Base-by-base conservation (phyloP, 2,888 invertebrate genomes). In the Protonemura montana region DNA sequence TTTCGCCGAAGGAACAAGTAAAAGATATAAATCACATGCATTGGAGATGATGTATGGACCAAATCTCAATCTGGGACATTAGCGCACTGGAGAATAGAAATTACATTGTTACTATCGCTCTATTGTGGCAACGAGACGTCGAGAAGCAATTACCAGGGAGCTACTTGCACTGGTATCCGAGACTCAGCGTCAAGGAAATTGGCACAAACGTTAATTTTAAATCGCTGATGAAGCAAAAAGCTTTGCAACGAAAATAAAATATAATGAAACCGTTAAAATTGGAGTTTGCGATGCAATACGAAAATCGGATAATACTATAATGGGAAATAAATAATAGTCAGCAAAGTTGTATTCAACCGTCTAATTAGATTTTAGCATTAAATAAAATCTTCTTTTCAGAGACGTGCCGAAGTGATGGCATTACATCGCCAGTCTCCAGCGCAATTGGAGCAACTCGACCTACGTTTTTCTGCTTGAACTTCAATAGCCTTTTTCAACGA, bases 171-270 rank as follows among this genome's bases (percentile, higher is more conserved):
- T 13, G 21, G 59, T 59, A 16, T 59, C 16, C 7, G 59, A 59
- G 59, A 21, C 59, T 13, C 59, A 6, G 35, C 7, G 21, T 59
- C 59, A 59, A 59, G 13, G n/a, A 59, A 59, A 59, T 59, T 59
- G 59, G 59, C 59, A 59, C 59, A 59, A 59, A 59, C 59, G 59
- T 59, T 59, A 59, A 59, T 59, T 59, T 59, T 59, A 59, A 59
- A 59, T 59, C 59, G 59, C 59, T 59, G 59, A 59, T 59, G 59
- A 13, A 59, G 59, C 59, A 59, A 59, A 59, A 59, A 10, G 59
- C 59, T 59, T 21, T 13, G 13, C 59, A 3, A 21, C 59, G 21
- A 59, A 13, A 59, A 3, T 59, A 59, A 59, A 59, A 21, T 59
- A 21, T 59, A 59, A 59, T 59, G 59, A 59, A 59, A 59, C 59